Evolutionary conservation across 2,888 invertebrate species (phyloP), one percentile per base, ranked within the genome.

Genomic region (Melieria omissa): DNA sequence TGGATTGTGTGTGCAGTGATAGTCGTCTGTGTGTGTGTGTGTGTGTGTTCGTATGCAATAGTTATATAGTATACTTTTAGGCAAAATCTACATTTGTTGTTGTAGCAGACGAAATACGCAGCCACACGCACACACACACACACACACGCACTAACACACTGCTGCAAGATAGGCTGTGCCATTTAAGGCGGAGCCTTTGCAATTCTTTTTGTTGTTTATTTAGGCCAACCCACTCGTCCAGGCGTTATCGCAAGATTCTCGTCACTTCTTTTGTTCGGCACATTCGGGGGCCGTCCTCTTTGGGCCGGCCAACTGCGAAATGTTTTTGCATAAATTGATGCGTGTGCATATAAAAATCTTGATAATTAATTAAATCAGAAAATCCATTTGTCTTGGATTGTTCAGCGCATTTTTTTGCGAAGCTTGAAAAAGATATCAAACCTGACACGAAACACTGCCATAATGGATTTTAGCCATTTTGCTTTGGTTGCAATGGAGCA

Each of bases 121-220:
- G 42, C 44, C 44, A 7, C 5, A n/a, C 29, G 12, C 8, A 60
- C 49, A 60, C 9, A 49, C 8, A 7, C 16, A 58, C n/a, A 58
- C 49, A 10, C 16, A 52, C 10, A 9, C 4, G 42, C 29, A 64
- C 8, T n/a, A 16, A 16, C 67, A 67, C 14, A 44, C 16, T 60
- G 67, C 60, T 61, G 67, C 61, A 52, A 67, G 67, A 67, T 67
- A 67, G 67, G 67, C 67, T 67, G 67, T 67, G n/a, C 49, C 9
- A n/a, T 67, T 67, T 42, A 67, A 60, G 67, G 67, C 67, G 67
- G 67, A 67, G 67, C 67, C 61, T 67, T 61, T 67, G 49, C 16
- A 60, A 52, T 67, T 67, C 60, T 61, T 67, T 67, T 67, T 7
- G 52, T 67, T 67, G 67, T 44, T 29, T 29, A 29, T 29, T 29